A percentile compares a stretch with the other conserved stretches of the same genome.
These are phyloP conservation scores for Parapristionchus giblindavisi DNA, from an alignment of 2,888 invertebrate genomes.

Conservation along the genomic window DNA sequence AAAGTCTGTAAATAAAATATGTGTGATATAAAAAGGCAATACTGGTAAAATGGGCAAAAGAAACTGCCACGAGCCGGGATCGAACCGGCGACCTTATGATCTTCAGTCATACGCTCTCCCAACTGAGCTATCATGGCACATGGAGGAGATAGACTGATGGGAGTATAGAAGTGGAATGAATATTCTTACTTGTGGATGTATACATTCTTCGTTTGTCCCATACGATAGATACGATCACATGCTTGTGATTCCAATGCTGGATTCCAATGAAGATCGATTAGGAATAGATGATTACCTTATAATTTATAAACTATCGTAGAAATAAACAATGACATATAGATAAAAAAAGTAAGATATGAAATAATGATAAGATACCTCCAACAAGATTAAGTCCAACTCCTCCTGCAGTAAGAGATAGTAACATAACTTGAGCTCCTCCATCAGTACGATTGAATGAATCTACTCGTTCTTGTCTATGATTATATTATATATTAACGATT, in stretches of 20 bases:
- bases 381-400: constrained; percentile 92
- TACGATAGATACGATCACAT: constrained; percentile 88
- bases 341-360: background rate
- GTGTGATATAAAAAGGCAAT: background rate
- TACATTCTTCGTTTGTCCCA: constrained; percentile 86
- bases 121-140: background rate
- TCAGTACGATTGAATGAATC: constrained; percentile 79
- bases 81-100: no score
- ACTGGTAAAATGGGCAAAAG: background rate
- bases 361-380: constrained; percentile 76
- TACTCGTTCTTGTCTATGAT: constrained; percentile 73
- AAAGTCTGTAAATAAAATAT: constrained; percentile 75
- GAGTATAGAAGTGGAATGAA: background rate
- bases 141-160: background rate
- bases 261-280: constrained; percentile 93
- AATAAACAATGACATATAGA: background rate
- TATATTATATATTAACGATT: no score
- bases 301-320: background rate
- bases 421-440: constrained; percentile 76
- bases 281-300: constrained; percentile 84
- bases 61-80: background rate
- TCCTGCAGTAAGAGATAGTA: constrained; percentile 89
- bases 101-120: no score
- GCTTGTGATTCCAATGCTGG: constrained; percentile 94
- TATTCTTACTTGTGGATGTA: constrained; percentile 82